Percentiles rank a stretch among this genome's conserved stretches.
These are phyloP conservation scores for Mormyrus iriodes DNA, from an alignment of 2,113 vertebrate species.

Conservation along the genomic window DNA sequence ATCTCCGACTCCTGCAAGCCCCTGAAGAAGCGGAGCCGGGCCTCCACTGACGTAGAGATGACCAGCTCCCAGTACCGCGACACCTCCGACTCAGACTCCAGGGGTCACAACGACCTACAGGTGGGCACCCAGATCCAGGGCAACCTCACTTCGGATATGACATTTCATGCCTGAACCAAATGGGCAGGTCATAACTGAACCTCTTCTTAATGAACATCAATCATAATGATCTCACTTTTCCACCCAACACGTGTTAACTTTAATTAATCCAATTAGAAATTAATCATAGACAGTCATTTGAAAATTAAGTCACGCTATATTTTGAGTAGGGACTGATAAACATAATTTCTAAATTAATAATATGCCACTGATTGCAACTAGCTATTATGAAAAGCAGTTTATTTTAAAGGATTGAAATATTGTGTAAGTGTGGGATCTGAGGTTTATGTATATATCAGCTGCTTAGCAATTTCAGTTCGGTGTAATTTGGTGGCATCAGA, in stretches of 20 bases:
- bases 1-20: constrained; percentile 98
- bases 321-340: neutral
- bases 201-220: neutral
- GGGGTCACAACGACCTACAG: constrained; percentile 91
- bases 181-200: neutral
- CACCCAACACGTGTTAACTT: neutral
- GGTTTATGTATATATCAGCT: neutral
- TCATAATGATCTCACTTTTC: neutral
- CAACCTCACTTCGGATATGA: no score
- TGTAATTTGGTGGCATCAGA: neutral
- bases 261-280: neutral
- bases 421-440: neutral
- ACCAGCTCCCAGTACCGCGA: constrained; percentile 88
- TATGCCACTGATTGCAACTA: neutral
- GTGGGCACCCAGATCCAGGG: constrained; percentile 46
- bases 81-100: constrained; percentile 91
- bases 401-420: neutral
- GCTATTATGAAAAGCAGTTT: neutral
- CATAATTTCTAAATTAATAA: neutral
- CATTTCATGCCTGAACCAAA: neutral
- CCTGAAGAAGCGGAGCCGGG: constrained; percentile 93
- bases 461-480: neutral
- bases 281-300: neutral
- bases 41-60: constrained; percentile 91
- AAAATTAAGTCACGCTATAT: neutral